These are phyloP conservation scores for Scartelaos histophorus DNA, from an alignment of 2,113 vertebrate species.

Conservation along the genomic window DNA sequence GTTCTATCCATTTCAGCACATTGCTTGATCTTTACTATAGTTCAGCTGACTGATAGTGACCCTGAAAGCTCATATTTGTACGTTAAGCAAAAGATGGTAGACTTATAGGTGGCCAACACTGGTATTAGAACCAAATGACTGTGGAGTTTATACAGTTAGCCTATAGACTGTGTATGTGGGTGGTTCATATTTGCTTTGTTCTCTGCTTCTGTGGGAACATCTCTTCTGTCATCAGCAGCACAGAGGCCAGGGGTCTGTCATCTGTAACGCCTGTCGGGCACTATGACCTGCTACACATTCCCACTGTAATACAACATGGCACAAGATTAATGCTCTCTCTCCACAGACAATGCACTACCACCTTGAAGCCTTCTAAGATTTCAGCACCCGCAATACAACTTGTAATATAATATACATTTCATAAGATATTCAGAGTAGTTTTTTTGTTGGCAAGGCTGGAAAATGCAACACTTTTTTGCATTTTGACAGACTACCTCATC, in stretches of 20 bases:
- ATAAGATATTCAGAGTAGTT: not conserved
- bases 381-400: constrained; percentile 10
- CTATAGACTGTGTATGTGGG: not conserved
- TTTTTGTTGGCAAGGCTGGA: not conserved
- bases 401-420: constrained; percentile 1
- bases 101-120: too few relatives aligned
- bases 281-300: constrained; percentile 36
- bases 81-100: too few relatives aligned
- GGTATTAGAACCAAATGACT: not conserved
- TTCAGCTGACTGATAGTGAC: not conserved
- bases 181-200: not conserved
- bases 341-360: constrained; percentile 12
- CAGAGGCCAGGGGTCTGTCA: constrained; percentile 13
- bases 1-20: too few relatives aligned
- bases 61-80: not conserved
- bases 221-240: constrained; percentile 17
- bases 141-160: not conserved
- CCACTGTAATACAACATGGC: constrained; percentile 32
- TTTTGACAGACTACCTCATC: not conserved
- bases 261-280: constrained; percentile 22
- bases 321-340: constrained; percentile 30
- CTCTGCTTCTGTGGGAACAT: constrained; percentile 3
- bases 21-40: too few relatives aligned
- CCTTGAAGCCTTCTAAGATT: constrained; percentile 1
- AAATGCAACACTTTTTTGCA: not conserved